Base-by-base conservation (phyloP, 2,888 invertebrate species). In the Zaprionus lineosus region DNA sequence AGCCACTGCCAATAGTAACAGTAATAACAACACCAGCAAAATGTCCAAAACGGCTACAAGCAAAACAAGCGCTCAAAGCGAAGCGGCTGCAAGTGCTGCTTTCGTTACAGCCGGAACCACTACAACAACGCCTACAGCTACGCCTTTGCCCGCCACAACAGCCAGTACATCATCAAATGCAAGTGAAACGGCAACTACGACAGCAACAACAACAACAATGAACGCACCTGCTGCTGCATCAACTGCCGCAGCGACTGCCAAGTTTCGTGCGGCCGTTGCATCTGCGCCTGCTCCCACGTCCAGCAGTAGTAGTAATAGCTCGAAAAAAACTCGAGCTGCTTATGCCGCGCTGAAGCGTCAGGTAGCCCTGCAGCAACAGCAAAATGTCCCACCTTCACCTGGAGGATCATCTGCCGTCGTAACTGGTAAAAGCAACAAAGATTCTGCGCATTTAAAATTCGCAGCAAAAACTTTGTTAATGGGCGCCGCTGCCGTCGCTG, bases 401-500 rank as follows among this genome's bases (percentile, higher is more conserved):
- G 46, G 53, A 12, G 37, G 57, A 29, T 26, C 64, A n/a, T 24
- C 50, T 34, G 50, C 61, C 12, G 68, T 69, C 41, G 44, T 63
- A 51, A 51, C 46, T 64, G 39, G 39, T 18, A 21, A 39, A 3
- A 46, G 52, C 50, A 64, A 39, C 60, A 81, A 74, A 50, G 81
- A 79, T 41, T 44, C 86, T 48, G 76, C 87, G 51, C 87, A 86
- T 76, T 83, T 87, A 31, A 88, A 87, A 62, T 85, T 87, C 39
- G 76, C 87, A 55, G 78, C 87, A 51, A 74, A 87, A 58, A 52
- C 65, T 11, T 57, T 85, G 57, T 58, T 88, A 19, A 86, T 86
- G 68, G 87, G 84, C n/a, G 84, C 82, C 14, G 88, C 88, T 21
- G 86, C 86, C 33, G 86, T 87, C 60, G 87, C 88, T 58, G 85